Conservation (phyloP, 2,113 vertebrate genomes). For the Caranx ignobilis region DNA sequence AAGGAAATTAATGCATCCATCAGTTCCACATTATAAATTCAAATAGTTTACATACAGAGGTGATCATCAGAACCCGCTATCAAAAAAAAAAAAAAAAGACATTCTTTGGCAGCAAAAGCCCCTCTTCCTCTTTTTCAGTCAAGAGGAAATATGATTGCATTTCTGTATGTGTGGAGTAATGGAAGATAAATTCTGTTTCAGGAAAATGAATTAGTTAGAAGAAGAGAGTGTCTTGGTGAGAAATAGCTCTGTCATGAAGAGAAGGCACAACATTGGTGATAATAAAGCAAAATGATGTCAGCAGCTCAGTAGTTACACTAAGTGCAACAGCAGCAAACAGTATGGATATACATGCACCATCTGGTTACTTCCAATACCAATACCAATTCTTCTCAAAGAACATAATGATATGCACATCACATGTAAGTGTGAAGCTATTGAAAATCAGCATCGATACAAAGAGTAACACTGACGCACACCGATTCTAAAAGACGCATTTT, state of each 20-base stretch:
- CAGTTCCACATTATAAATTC: constrained; percentile 49
- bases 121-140: constrained; percentile 38
- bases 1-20: constrained; percentile 52
- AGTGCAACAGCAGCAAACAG: constrained; percentile 31
- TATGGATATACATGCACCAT: constrained; percentile 18
- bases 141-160: constrained; percentile 53
- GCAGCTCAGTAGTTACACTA: constrained; percentile 39
- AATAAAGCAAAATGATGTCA: constrained; percentile 78
- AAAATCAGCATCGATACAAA: not conserved
- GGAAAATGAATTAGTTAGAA: constrained; percentile 82
- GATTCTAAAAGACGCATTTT: not conserved
- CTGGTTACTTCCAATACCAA: constrained; percentile 30
- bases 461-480: not conserved
- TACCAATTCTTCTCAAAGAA: not conserved
- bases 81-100: constrained; percentile 15
- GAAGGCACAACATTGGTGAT: constrained; percentile 66
- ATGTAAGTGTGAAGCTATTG: not conserved
- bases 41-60: constrained; percentile 58
- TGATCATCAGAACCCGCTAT: constrained; percentile 40
- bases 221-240: constrained; percentile 73
- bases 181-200: constrained; percentile 76
- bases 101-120: constrained; percentile 46
- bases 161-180: constrained; percentile 59
- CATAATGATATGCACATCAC: not conserved
- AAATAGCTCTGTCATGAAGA: constrained; percentile 80